Base-by-base conservation (phyloP, 2,797 vertebrate species). In the Oceanodroma leucorhoa region DNA sequence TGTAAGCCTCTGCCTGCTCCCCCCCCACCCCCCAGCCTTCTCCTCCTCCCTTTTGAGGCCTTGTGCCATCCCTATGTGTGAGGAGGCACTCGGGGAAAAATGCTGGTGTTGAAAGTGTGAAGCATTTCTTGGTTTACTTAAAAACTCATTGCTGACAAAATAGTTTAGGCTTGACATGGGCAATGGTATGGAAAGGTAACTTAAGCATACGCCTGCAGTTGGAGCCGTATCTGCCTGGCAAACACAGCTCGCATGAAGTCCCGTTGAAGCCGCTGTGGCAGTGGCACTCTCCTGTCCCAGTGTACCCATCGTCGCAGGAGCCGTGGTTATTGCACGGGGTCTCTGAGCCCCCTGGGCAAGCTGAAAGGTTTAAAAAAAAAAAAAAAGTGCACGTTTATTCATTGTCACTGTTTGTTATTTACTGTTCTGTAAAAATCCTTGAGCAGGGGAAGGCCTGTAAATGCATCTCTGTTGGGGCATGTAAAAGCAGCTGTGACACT, bases 171-270 rank as follows among this genome's bases (percentile, higher is more conserved):
- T 41, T 11, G 54, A 6, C 2, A 0, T 1, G 6, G 34, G 17
- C 22, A 24, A 14, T 0, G 3, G 1, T 11, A 1, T 2, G 40
- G 71, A 36, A 34, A 14, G 34, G 51, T 51, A 61, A 9, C 9
- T 16, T 7, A 9, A 30, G 83, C 96, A 0, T 97, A 99, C 99
- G 83, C 97, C 96, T 98, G 97, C 99, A 99, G 67, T 94, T 84
- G 4, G 97, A 91, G 71, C 99, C 99, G 2, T 98, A 99, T 97
- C 97, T 98, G 27, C 98, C 98, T 0, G 97, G 95, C 38, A 46
- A 51, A 87, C 99, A 99, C 40, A 97, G 97, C 93, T 99, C 99
- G 5, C 99, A 99, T 0, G 99, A 97, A 0, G 98, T 98, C 57
- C 99, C 99, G 3, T 96, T 96, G 95, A 99, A 99, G 43, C 98